Base-by-base conservation (phyloP, 2,113 vertebrate genomes). In the Bufo gargarizans region DNA sequence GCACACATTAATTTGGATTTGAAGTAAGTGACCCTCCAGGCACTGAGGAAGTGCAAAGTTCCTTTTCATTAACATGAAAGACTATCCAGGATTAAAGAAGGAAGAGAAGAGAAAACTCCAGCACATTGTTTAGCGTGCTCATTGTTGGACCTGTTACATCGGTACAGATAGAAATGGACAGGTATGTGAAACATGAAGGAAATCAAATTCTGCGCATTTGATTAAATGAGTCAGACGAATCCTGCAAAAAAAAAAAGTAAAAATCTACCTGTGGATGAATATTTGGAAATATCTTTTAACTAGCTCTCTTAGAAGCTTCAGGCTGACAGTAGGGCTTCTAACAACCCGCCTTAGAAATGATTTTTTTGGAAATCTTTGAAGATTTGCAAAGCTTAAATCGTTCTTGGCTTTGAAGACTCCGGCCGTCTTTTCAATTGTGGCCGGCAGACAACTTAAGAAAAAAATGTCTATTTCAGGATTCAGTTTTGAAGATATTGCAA, bases 331-430 rank as follows among this genome's bases (percentile, higher is more conserved):
- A 71, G 77, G 77, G 77, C 80, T 77, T 78, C 85, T 80, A 80
- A 80, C 85, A 87, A 80, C 58, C 77, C 80, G 61, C 59, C 85
- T 71, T 80, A 79, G 77, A 87, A 80, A 87, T 58, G 77, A 56
- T 61, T 71, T 86, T 33, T 86, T 86, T 69, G 49, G 58, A 79
- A 80, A 87, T 87, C 85, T 87, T 87, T 87, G 85, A 87, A 87
- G 85, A 87, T 87, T 87, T 87, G 85, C 85, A 80, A 87, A 71
- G 77, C 77, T 87, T 71, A 87, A 80, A 79, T 49, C 50, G 69
- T 56, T 50, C 67, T 78, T 53, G 77, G 77, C 85, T 87, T 87
- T 87, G 85, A 87, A 87, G 85, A 47, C 61, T 65, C 59, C 7
- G 63, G 80, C 77, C 77, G 74, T 78, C 85, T 80, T 63, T 80